Base-by-base conservation (phyloP, 2,113 vertebrate species). In the Pterocles burchelli region DNA sequence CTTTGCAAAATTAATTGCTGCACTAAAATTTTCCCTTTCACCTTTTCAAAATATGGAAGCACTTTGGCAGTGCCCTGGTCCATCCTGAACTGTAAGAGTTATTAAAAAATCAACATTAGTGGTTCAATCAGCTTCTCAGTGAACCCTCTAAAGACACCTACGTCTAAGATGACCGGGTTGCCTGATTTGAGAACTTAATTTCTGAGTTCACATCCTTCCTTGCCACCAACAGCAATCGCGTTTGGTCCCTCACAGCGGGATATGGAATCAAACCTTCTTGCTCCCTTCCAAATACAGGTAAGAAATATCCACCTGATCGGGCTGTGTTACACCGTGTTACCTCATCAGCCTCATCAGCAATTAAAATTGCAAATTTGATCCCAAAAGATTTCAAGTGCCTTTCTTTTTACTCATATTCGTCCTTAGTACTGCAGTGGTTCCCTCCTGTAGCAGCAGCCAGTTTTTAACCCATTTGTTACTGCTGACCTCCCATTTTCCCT, bases 1-100 rank as follows among this genome's bases (percentile, higher is more conserved):
- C 95, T 96, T 84, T n/a, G 51, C 83, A 78, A 84, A 95, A 96
- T 95, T 92, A 95, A 96, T 92, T 84, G 80, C 83, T 78, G 52
- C 48, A 41, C 59, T 92, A 67, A 89, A 94, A 87, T 85, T 61
- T 77, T 88, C 76, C 66, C 70, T 94, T 92, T 93, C 77, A 92
- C 93, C 86, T 93, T 94, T 82, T 82, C 58, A 85, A 87, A 95
- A 89, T n/a, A 88, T 0, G 0, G 66, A 82, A 90, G 26, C 51
- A 45, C 66, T 87, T 65, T 5, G 49, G 54, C 84, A 78, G 41
- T 71, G 77, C 91, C 80, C 89, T 77, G 61, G 95, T 92, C 84
- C 81, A 61, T 78, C 62, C 84, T 73, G 76, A 78, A 75, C 58
- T 61, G 29, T 63, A 93, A 68, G 85, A 90, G 80, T 75, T 94